A percentile compares a stretch with the other conserved stretches of the same genome.
These are phyloP conservation scores for Macrosteles quadrilineatus DNA, from an alignment of 1,140 invertebrate species.

Conservation along the genomic window DNA sequence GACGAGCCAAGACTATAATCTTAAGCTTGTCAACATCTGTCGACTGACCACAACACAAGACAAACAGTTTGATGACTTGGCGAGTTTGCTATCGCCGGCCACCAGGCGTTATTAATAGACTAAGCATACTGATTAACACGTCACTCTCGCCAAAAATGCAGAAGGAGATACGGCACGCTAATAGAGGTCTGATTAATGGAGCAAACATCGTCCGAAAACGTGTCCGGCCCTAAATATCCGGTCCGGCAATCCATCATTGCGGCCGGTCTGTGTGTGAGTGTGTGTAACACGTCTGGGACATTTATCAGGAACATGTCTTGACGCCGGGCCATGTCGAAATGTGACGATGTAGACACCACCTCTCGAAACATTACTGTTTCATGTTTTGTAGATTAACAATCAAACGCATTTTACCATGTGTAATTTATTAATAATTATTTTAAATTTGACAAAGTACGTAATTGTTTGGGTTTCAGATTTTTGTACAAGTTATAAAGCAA, in stretches of 20 bases:
- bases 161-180: constrained; percentile 1
- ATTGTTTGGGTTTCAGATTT: no score
- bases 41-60: not conserved
- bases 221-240: constrained; percentile 10
- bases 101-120: not conserved
- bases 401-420: no score
- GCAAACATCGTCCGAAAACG: not conserved
- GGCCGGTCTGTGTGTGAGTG: not conserved
- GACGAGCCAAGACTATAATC: no score
- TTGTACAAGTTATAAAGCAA: no score
- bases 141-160: not conserved
- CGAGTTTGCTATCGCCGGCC: not conserved
- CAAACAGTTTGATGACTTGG: constrained; percentile 3
- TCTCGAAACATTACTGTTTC: no score
- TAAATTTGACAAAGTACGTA: no score
- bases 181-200: constrained; percentile 6
- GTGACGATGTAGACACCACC: no score
- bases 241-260: not conserved
- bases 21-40: no score
- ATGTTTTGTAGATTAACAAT: no score
- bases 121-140: constrained; percentile 7
- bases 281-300: not conserved
- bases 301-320: not conserved
- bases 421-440: no score
- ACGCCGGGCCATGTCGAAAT: not conserved